phyloP scores from a whole-genome alignment of 1,140 invertebrate species.

The Pseudomyrmex concolor region DNA sequence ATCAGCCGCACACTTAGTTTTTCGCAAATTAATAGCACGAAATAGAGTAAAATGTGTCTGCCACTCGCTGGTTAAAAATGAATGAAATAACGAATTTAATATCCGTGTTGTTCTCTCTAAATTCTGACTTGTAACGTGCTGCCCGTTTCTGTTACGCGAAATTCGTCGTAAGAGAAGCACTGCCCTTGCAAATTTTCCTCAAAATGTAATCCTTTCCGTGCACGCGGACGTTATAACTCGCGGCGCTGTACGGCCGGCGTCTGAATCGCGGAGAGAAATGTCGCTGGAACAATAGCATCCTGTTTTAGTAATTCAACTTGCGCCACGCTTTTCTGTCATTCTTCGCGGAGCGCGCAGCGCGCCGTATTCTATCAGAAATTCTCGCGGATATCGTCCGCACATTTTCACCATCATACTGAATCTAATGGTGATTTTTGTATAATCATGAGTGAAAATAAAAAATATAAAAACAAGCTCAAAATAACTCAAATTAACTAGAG shows the following conservation, averaged over 20 bases:
- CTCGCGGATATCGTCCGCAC: neutral
- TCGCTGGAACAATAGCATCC: conserved; percentile 47
- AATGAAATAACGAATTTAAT: conserved; percentile 54
- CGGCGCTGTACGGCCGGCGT: conserved; percentile 51
- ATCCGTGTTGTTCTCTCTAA: conserved; percentile 26
- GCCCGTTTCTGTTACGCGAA: conserved; percentile 40
- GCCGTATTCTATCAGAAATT: conserved; percentile 28
- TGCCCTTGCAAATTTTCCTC: conserved; percentile 59
- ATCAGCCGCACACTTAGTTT: too few relatives aligned
- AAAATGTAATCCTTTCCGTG: conserved; percentile 58
- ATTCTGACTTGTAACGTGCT: conserved; percentile 46
- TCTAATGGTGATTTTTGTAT: neutral
- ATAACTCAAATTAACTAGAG: neutral
- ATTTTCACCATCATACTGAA: neutral
- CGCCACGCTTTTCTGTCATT: conserved; percentile 59
- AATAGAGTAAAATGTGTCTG: neutral
- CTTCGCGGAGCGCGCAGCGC: conserved; percentile 12
- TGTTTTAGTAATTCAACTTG: conserved; percentile 63
- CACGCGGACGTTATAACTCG: conserved; percentile 54
- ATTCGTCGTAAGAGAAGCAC: conserved; percentile 52
- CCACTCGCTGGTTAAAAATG: conserved; percentile 31
- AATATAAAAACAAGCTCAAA: neutral
- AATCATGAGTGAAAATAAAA: neutral
- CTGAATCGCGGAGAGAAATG: conserved; percentile 60
- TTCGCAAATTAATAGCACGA: conserved; percentile 18